These are phyloP conservation scores for Apantesis nais DNA, from an alignment of 2,888 invertebrate species.

Conservation along the genomic window DNA sequence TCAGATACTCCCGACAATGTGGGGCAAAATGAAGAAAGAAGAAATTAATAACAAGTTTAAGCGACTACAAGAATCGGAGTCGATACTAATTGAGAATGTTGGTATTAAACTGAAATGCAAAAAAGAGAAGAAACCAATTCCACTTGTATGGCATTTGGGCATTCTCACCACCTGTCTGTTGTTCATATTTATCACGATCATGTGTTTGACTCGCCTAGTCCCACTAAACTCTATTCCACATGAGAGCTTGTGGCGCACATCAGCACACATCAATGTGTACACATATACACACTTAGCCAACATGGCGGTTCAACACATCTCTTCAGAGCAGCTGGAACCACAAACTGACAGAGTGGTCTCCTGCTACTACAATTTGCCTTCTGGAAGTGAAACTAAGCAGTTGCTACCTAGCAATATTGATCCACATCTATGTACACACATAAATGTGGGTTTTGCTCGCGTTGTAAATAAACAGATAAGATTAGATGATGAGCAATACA, in stretches of 20 bases:
- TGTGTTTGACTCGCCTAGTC: not conserved
- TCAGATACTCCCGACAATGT: conserved; percentile 27
- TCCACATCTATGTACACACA: conserved; percentile 92
- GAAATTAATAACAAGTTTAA: conserved; percentile 24
- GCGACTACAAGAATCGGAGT: conserved; percentile 16
- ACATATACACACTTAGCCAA: conserved; percentile 12
- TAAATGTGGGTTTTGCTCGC: conserved; percentile 91
- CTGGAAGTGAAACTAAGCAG: conserved; percentile 49
- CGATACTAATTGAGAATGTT: not conserved
- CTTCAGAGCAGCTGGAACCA: not conserved
- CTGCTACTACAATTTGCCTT: conserved; percentile 90
- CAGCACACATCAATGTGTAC: conserved; percentile 15
- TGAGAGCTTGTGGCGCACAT: conserved; percentile 17
- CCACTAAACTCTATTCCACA: not conserved
- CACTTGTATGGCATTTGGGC: conserved; percentile 7
- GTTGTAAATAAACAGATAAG: conserved; percentile 87
- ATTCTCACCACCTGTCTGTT: conserved; percentile 7
- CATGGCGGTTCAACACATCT: not conserved
- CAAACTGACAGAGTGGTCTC: conserved; percentile 65
- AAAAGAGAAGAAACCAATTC: not conserved
- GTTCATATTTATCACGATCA: conserved; percentile 9
- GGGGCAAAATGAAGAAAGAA: conserved; percentile 12
- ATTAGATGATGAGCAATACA: conserved; percentile 74
- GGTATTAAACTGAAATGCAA: not conserved
- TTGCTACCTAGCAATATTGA: conserved; percentile 87